These are phyloP conservation scores for Xanthorhoe spadicearia DNA, from an alignment of 2,888 invertebrate species.

Conservation along the genomic window DNA sequence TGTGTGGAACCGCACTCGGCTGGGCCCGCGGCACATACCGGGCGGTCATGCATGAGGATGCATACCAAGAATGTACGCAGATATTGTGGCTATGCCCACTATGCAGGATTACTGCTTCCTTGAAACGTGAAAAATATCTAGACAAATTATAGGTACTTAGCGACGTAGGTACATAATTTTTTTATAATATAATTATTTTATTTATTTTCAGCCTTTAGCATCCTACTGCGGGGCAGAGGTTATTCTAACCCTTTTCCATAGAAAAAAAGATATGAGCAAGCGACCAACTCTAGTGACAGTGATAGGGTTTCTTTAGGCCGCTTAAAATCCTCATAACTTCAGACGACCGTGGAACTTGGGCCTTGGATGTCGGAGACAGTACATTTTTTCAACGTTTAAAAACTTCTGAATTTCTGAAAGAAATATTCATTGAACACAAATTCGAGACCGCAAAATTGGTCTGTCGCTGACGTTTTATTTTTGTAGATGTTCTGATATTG, in stretches of 20 bases:
- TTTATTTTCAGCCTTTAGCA: too few species aligned
- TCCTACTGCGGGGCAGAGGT: too few species aligned
- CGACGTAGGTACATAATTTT: background rate
- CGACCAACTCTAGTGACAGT: too few species aligned
- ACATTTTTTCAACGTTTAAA: too few species aligned
- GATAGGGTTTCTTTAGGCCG: too few species aligned
- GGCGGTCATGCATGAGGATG: conserved; percentile 22
- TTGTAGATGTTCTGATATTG: background rate
- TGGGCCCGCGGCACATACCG: conserved; percentile 27
- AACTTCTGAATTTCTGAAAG: background rate
- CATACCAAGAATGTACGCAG: conserved; percentile 20
- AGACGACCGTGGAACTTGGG: too few species aligned
- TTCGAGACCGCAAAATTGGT: background rate
- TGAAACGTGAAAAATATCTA: background rate
- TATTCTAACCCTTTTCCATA: too few species aligned
- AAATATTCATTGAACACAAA: background rate
- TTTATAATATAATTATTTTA: too few species aligned
- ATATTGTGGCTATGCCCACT: conserved; percentile 19
- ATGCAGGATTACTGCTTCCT: conserved; percentile 12
- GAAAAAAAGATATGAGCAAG: too few species aligned
- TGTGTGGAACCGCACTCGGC: conserved; percentile 22
- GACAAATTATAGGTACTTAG: background rate
- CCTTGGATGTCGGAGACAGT: too few species aligned
- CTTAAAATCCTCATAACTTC: too few species aligned
- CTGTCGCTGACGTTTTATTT: background rate